Evolutionary conservation across 2,888 invertebrate genomes (phyloP), one percentile per base, ranked within the genome.

Genomic region (Acleris laterana): DNA sequence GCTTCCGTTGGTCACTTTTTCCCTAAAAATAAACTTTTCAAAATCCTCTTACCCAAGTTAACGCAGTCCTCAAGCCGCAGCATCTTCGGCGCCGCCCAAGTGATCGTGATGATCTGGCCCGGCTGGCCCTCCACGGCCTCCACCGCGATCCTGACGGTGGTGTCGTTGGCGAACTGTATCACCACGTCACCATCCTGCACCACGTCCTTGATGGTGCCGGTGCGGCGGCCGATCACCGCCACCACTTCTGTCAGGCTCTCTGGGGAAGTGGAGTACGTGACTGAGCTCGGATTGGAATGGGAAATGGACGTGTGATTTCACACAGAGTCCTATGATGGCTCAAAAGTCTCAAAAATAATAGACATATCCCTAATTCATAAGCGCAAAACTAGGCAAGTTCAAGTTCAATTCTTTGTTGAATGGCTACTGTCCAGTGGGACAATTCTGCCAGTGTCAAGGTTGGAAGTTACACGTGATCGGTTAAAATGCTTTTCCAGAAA

Each of bases 61-160:
- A 89, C 77, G 55, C 90, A 90, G 69, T 90, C 90, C 52, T 87
- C 88, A 7, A 90, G 71, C 7, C 76, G 71, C 2, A 75, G 77
- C 5, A 68, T 80, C 63, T 81, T 84, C 0, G 87, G 87, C 5
- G 89, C 83, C 58, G 81, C 83, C 90, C 90, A 80, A 1, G 83
- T 84, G 22, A 90, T 61, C 0, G 85, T 85, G 56, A 90, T 68
- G n/a, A 88, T 71, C 44, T 81, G 71, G 0, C 89, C 90, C 1
- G 52, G 75, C 60, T 72, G 74, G 38, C 71, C 78, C 0, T 83
- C 84, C 1, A 84, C 73, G 51, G 80, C 77, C 48, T 84, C 86
- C 5, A 77, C 77, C 68, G 74, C 85, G 72, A 90, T 85, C 69
- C 84, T 72, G 32, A 89, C 80, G 0, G 84, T 83, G 13, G 86